These are phyloP conservation scores for Aselliscus stoliczkanus DNA, from an alignment of 2,797 vertebrate genomes.

Conservation along the genomic window DNA sequence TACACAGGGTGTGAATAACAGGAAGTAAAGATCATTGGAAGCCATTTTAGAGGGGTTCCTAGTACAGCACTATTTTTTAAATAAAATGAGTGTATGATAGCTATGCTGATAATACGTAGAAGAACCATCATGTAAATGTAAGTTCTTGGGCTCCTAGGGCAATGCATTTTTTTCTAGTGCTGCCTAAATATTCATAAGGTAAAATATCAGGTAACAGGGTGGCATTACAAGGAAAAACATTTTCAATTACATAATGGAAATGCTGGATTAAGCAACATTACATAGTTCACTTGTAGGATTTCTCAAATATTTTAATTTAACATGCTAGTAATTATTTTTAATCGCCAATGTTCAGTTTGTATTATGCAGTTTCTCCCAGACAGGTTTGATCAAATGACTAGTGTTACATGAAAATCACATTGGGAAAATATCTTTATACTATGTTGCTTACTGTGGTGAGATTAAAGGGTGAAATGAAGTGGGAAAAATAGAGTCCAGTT, in stretches of 20 bases:
- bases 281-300: background rate
- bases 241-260: background rate
- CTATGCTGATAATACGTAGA: background rate
- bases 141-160: background rate
- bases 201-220: background rate
- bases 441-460: background rate
- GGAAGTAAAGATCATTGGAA: background rate
- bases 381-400: background rate
- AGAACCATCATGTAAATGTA: background rate
- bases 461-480: background rate
- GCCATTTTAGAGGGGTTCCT: background rate
- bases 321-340: background rate
- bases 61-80: background rate
- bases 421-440: background rate
- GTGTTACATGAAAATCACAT: background rate
- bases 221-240: background rate
- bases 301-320: background rate
- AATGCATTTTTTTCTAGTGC: background rate
- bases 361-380: background rate
- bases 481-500: background rate
- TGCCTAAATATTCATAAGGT: background rate
- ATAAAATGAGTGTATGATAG: background rate
- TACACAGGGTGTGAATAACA: background rate
- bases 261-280: background rate
- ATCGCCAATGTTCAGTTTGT: background rate